phyloP scores from a whole-genome alignment of 2,888 invertebrate species.

The Zelleria hepariella region DNA sequence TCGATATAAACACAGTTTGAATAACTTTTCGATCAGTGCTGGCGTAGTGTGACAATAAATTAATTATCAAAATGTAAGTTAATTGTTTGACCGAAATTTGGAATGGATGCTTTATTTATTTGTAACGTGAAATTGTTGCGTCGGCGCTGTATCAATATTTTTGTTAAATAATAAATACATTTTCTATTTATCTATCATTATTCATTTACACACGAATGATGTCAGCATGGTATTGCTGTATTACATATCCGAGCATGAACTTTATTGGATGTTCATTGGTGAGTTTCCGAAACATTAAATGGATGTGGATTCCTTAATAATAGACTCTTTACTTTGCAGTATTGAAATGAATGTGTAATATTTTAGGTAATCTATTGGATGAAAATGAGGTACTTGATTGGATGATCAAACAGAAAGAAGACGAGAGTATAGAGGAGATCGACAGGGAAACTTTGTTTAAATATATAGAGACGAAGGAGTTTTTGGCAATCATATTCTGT shows the following conservation, averaged over 20 bases:
- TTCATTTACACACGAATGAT: conserved; percentile 63
- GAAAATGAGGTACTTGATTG: conserved; percentile 89
- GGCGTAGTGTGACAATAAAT: conserved; percentile 45
- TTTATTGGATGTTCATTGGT: conserved; percentile 61
- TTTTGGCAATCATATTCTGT: conserved; percentile 94
- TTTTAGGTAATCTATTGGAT: conserved; percentile 74
- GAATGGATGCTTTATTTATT: conserved; percentile 63
- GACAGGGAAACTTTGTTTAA: conserved; percentile 85
- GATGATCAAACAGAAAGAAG: conserved; percentile 93
- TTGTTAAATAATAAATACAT: conserved; percentile 67
- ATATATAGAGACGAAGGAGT: conserved; percentile 91
- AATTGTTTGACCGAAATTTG: conserved; percentile 60
- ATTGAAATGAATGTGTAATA: conserved; percentile 35
- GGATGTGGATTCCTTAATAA: conserved; percentile 66
- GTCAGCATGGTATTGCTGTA: conserved; percentile 68
- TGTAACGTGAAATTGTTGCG: conserved; percentile 64
- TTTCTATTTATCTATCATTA: conserved; percentile 61
- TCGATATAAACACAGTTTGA: not conserved
- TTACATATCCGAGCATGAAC: conserved; percentile 61
- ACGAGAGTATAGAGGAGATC: conserved; percentile 92
- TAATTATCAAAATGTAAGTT: conserved; percentile 51
- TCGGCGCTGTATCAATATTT: conserved; percentile 56
- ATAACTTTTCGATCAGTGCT: conserved; percentile 29
- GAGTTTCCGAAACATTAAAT: conserved; percentile 60
- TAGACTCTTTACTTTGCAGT: conserved; percentile 18